Base-by-base conservation (phyloP, 2,888 invertebrate genomes). In the Drosophila koepferae region DNA sequence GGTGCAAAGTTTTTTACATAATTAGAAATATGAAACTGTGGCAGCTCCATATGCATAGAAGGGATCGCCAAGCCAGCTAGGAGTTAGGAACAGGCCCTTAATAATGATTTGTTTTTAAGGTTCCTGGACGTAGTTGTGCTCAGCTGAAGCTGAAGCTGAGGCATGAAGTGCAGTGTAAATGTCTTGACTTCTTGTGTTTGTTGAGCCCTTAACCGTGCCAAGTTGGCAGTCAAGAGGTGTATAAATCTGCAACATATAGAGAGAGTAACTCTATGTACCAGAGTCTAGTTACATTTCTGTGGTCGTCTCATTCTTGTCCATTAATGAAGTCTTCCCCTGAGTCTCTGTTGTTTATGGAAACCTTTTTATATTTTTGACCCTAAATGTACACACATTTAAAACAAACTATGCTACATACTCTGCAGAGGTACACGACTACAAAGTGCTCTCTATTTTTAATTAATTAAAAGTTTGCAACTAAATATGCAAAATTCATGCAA, bases 101-200 rank as follows among this genome's bases (percentile, higher is more conserved):
- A 86, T 86, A 88, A 82, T 74, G 81, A 86, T 88, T 88, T 90
- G 77, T 77, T 81, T 77, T 77, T 68, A 85, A 67, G 86, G 86
- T 87, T 86, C 86, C 87, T 70, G 59, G 41, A 20, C 23, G 34
- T 23, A 54, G 36, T 38, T 55, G 5, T 36, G 53, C 41, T 58
- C 58, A 41, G 48, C 54, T 40, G 40, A 9, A 61, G 64, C 55
- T 34, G 34, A 10, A 68, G 53, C 62, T 62, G 72, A 53, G 62
- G 67, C 62, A 53, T 80, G 73, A 80, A 89, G 86, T 88, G 90
- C 88, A 89, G 82, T 89, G 90, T 86, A 88, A 90, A 86, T 86
- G 78, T 82, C 90, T 88, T 88, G 89, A 79, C 86, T 86, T 86
- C 80, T 87, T 88, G 80, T 88, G 91, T 91, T 91, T 91, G 88